Evolutionary conservation across 30 jellyfish, hydroid and myxozoan genomes (phyloP).

Genomic region (Chironex yamaguchii): DNA sequence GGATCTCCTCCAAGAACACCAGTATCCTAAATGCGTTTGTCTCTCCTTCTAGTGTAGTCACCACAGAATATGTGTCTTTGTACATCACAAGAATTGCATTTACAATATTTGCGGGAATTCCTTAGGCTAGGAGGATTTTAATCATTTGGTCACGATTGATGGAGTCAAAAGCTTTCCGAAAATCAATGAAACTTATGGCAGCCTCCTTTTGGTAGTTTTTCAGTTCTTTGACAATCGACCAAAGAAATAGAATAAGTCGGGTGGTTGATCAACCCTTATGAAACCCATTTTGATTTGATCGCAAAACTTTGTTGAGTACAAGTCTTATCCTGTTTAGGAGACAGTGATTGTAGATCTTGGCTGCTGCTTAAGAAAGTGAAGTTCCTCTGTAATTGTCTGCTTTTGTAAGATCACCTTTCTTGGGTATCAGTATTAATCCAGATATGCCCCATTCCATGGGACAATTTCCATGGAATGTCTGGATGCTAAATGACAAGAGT

Average conservation of each 20-base stretch:
- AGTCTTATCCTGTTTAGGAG: neutral
- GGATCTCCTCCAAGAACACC: conserved; percentile 1
- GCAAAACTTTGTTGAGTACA: neutral
- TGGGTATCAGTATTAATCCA: neutral
- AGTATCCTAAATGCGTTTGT: neutral
- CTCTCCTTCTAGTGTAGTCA: too few species aligned
- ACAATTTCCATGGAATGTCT: neutral
- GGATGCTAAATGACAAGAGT: too few species aligned
- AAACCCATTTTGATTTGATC: too few species aligned
- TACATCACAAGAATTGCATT: neutral
- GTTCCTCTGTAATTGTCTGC: too few species aligned
- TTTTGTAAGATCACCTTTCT: neutral
- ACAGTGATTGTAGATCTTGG: neutral
- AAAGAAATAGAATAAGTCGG: neutral
- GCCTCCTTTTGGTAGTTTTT: neutral
- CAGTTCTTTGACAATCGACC: neutral
- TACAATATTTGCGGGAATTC: neutral
- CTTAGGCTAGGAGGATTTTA: neutral
- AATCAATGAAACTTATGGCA: too few species aligned
- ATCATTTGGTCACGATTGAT: neutral
- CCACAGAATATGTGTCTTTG: neutral
- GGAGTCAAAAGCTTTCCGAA: neutral
- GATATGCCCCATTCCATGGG: neutral
- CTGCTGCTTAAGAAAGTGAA: too few species aligned
- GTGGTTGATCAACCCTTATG: neutral